Evolutionary conservation across 2,888 invertebrate genomes (phyloP).

Genomic region (Cheiracanthium punctorium): DNA sequence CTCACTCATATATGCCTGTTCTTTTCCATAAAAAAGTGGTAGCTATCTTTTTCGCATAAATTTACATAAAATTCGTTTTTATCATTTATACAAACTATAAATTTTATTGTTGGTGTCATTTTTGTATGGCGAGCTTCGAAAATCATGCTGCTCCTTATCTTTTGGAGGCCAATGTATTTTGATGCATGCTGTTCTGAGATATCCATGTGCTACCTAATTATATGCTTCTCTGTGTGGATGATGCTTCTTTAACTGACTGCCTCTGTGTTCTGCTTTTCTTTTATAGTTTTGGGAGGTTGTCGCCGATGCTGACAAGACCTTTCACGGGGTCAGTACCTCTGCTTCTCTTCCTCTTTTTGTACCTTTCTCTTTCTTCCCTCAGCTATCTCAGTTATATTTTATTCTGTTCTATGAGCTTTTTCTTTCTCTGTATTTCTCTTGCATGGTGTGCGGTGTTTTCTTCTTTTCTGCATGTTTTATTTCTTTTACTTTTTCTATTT

Average conservation of each 20-base stretch:
- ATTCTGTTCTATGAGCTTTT: not conserved
- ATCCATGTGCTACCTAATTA: slow-evolving; percentile 10
- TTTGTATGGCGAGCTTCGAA: no score
- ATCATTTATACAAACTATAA: no score
- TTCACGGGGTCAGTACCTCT: slow-evolving; percentile 64
- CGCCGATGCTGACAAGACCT: slow-evolving; percentile 64
- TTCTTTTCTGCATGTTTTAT: no score
- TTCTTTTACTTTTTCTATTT: no score
- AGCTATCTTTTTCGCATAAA: no score
- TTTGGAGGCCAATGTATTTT: no score
- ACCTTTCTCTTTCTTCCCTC: not conserved
- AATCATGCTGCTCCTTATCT: no score
- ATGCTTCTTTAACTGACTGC: slow-evolving; percentile 51
- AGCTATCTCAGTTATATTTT: no score
- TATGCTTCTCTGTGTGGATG: slow-evolving; percentile 24
- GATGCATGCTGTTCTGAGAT: not conserved
- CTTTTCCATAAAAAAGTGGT: no score
- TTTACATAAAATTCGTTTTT: no score
- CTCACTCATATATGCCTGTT: no score
- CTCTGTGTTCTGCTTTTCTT: slow-evolving; percentile 57
- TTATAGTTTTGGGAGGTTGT: slow-evolving; percentile 70
- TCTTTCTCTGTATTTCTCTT: slow-evolving; percentile 17
- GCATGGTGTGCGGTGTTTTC: slow-evolving; percentile 57
- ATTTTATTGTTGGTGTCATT: no score
- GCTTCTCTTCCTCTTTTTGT: slow-evolving; percentile 21